Evolutionary conservation across 2,797 vertebrate genomes (phyloP).

Genomic region (Crenuchus spilurus): DNA sequence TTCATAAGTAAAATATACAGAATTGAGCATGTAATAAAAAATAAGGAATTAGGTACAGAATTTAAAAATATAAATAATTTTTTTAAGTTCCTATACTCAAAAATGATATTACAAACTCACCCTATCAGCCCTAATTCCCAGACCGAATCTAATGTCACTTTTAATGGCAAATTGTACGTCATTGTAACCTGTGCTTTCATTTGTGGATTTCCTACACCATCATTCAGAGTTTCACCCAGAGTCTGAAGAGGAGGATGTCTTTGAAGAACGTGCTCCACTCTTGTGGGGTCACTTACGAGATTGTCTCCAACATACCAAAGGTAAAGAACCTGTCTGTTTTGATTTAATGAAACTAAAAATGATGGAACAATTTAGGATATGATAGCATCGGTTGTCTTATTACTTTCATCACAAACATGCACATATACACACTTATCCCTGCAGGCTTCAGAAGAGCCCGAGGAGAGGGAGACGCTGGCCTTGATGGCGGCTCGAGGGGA

Average conservation of each 20-base stretch:
- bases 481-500: slow-evolving; percentile 94
- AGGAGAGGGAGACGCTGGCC: slow-evolving; percentile 94
- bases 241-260: slow-evolving; percentile 96
- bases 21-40: too few species aligned
- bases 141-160: too few species aligned
- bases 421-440: slow-evolving; percentile 6
- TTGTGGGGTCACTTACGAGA: slow-evolving; percentile 95
- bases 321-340: slow-evolving; percentile 62
- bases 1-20: too few species aligned
- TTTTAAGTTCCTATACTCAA: too few species aligned
- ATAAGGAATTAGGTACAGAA: too few species aligned
- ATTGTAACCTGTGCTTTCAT: background rate
- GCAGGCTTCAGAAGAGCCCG: slow-evolving; percentile 95
- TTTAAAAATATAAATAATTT: too few species aligned
- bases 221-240: slow-evolving; percentile 94
- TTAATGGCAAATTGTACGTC: too few species aligned
- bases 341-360: background rate
- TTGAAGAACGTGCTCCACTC: slow-evolving; percentile 90
- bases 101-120: too few species aligned
- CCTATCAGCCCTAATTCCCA: too few species aligned
- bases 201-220: slow-evolving; percentile 8
- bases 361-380: background rate
- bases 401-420: background rate
- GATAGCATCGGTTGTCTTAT: background rate
- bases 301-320: slow-evolving; percentile 99